Evolutionary conservation across 2,113 vertebrate species (phyloP), one percentile per base, ranked within the genome.

Genomic region (Engystomops pustulosus): DNA sequence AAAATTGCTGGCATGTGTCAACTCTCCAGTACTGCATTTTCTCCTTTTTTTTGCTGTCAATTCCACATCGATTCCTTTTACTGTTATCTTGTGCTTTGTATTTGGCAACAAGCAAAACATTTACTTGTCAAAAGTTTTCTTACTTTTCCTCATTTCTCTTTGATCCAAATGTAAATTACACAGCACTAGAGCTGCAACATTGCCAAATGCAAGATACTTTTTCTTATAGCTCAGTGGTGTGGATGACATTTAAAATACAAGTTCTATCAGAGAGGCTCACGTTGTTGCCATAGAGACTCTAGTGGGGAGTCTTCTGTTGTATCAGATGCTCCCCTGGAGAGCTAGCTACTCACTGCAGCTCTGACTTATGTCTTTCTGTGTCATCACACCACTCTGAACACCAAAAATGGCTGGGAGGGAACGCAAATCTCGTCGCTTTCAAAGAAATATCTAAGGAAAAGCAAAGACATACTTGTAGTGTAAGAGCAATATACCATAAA

Each of bases 271-370:
- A 36, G 4, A 58, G 81, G 71, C 49, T 41, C 72, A n/a, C 30
- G 62, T 84, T 79, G 87, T 91, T 92, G 86, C 88, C 74, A 86
- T 87, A 90, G 90, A 91, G 87, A 90, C 88, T 49, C 76, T 80
- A 87, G 80, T 7, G 83, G 62, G 80, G 75, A 86, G 68, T 75
- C 62, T 85, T 41, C 0, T 79, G 53, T 41, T 86, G 67, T 49
- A 41, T 51, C 77, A 80, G 89, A 9, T 0, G 36, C 72, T 67
- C 86, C 62, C 71, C 20, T 0, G 15, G 84, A 85, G 85, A 38
- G 9, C 8, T 47, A 8, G 2, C 8, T 0, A 30, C 74, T 87
- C 75, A 6, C 38, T 75, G 27, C 58, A 49, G 74, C 74, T 78
- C 74, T 84, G 74, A 84, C 83, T 84, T 78, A 84, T 84, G 74